Conservation (phyloP, 2,888 invertebrate species). For the Hydropsyche betteni region DNA sequence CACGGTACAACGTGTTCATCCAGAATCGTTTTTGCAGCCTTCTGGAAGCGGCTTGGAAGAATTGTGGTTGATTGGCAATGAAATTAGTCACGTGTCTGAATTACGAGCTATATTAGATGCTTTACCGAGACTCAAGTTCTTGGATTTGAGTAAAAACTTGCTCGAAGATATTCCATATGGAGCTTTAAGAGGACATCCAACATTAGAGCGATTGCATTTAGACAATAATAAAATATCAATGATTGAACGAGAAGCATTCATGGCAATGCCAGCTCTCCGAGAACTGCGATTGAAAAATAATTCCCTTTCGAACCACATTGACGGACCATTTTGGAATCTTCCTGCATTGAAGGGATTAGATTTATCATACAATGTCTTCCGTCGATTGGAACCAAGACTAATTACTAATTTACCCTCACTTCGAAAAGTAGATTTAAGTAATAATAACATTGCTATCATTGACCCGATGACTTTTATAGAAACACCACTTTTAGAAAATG, state of each 20-base stretch:
- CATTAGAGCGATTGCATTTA: slow-evolving; percentile 81
- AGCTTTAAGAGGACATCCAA: slow-evolving; percentile 80
- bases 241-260: slow-evolving; percentile 82
- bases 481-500: slow-evolving; percentile 77
- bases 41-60: slow-evolving; percentile 81
- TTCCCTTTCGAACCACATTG: slow-evolving; percentile 76
- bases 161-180: slow-evolving; percentile 81
- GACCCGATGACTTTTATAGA: slow-evolving; percentile 79
- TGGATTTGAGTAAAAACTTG: slow-evolving; percentile 82
- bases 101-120: slow-evolving; percentile 79
- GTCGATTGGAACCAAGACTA: slow-evolving; percentile 75
- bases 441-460: slow-evolving; percentile 74
- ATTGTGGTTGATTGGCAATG: slow-evolving; percentile 78
- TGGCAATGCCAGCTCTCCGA: slow-evolving; percentile 83
- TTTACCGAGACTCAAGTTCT: slow-evolving; percentile 77
- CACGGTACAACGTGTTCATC: slow-evolving; percentile 78
- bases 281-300: slow-evolving; percentile 86
- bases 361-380: slow-evolving; percentile 78
- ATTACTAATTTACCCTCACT: slow-evolving; percentile 79
- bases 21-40: slow-evolving; percentile 81
- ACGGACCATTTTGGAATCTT: slow-evolving; percentile 84
- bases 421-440: slow-evolving; percentile 78
- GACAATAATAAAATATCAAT: slow-evolving; percentile 80
- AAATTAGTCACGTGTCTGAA: slow-evolving; percentile 78
- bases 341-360: slow-evolving; percentile 86